Conservation (phyloP, 2,888 invertebrate species). For the Pollenia labialis region DNA sequence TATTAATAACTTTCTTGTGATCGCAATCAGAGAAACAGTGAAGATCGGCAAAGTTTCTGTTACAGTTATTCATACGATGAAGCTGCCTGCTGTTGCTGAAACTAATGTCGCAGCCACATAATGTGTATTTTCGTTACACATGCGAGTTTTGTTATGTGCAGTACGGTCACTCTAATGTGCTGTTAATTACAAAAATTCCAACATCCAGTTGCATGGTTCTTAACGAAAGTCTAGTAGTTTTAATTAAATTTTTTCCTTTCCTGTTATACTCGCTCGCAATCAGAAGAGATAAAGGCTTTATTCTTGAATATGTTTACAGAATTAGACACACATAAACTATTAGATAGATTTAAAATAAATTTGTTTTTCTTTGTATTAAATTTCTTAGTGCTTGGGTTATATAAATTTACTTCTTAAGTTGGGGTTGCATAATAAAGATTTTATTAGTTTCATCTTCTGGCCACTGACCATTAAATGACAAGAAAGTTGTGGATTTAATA, state of each 20-base stretch:
- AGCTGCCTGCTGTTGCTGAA: background rate
- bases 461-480: background rate
- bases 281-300: background rate
- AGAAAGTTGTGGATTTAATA: background rate
- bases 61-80: conserved; percentile 19
- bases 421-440: background rate
- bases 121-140: background rate
- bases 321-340: too few species aligned
- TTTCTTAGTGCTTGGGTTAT: too few species aligned
- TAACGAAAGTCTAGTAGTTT: background rate
- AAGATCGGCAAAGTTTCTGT: conserved; percentile 18
- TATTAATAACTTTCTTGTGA: conserved; percentile 47
- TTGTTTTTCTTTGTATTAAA: too few species aligned
- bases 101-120: conserved; percentile 5
- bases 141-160: background rate
- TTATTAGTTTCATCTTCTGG: background rate
- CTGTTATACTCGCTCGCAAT: background rate
- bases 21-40: conserved; percentile 19
- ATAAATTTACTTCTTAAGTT: too few species aligned
- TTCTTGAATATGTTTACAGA: too few species aligned
- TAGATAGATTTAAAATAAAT: too few species aligned
- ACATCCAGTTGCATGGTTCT: background rate
- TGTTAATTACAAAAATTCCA: conserved; percentile 47
- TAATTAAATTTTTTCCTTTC: background rate
- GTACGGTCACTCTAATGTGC: conserved; percentile 24